Evolutionary conservation across 2,797 vertebrate genomes (phyloP).

Genomic region (Triplophysa bombifrons): DNA sequence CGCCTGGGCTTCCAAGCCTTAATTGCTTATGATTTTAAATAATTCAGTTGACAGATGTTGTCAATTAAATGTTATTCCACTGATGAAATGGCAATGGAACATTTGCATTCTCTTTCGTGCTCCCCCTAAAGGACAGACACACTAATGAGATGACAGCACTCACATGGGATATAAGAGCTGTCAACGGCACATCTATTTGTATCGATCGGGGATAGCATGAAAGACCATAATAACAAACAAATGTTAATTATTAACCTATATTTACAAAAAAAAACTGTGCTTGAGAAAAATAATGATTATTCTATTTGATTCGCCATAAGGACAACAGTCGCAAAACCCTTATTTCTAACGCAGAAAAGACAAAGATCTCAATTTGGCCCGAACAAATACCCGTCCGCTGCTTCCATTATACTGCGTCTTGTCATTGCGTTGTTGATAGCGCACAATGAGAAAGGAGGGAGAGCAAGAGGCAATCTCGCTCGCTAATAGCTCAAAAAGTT

Average conservation of each 20-base stretch:
- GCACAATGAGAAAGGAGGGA: slow-evolving; percentile 62
- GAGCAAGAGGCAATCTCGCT: slow-evolving; percentile 74
- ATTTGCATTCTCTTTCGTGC: slow-evolving; percentile 8
- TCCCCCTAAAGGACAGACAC: slow-evolving; percentile 39
- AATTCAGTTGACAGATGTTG: slow-evolving; percentile 56
- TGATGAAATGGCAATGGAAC: slow-evolving; percentile 26
- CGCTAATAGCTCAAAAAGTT: slow-evolving; percentile 81
- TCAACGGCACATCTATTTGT: not conserved
- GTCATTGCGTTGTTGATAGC: slow-evolving; percentile 72
- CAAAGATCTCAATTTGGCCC: slow-evolving; percentile 50
- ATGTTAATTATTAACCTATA: not conserved
- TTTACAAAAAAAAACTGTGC: not conserved
- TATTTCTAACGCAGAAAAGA: slow-evolving; percentile 55
- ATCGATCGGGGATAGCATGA: not conserved
- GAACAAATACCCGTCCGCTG: slow-evolving; percentile 58
- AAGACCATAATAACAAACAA: slow-evolving; percentile 31
- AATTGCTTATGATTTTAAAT: slow-evolving; percentile 56
- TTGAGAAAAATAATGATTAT: not conserved
- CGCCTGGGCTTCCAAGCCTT: slow-evolving; percentile 29
- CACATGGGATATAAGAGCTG: slow-evolving; percentile 6
- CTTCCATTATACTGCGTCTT: slow-evolving; percentile 64
- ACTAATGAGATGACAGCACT: not conserved
- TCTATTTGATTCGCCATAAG: slow-evolving; percentile 14
- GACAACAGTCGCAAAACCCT: slow-evolving; percentile 23
- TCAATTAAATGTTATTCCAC: slow-evolving; percentile 55